Evolutionary conservation across 2,797 vertebrate species (phyloP).

Genomic region (Platalea minor): DNA sequence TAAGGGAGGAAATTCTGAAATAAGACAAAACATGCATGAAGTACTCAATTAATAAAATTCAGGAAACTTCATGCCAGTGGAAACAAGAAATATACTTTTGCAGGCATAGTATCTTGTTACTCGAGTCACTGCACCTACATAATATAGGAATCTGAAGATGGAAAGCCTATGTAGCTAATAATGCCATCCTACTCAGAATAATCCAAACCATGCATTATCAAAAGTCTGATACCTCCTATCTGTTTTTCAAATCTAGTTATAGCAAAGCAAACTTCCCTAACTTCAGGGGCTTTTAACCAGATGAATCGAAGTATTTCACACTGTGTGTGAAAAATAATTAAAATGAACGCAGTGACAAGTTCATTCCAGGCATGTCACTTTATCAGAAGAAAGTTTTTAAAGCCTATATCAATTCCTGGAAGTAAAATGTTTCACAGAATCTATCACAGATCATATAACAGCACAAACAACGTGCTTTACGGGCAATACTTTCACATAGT

Average conservation of each 20-base stretch:
- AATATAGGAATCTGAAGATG: background rate
- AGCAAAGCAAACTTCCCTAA: background rate
- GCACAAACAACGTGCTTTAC: background rate
- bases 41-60: background rate
- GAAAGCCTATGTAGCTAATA: background rate
- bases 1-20: background rate
- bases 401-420: background rate
- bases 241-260: background rate
- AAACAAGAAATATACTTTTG: background rate
- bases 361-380: background rate
- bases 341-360: background rate
- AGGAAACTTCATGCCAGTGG: background rate
- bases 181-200: background rate
- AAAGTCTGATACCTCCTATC: background rate
- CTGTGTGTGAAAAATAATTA: background rate
- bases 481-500: background rate
- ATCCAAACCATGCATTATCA: background rate
- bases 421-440: background rate
- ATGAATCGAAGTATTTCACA: background rate
- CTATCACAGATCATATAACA: background rate
- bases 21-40: background rate
- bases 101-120: background rate
- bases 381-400: background rate
- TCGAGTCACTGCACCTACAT: background rate
- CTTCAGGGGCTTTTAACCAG: background rate